Percentiles rank a stretch among this genome's conserved stretches.
These are phyloP conservation scores for Erpetoichthys calabaricus DNA, from an alignment of 2,797 vertebrate genomes.

Conservation along the genomic window DNA sequence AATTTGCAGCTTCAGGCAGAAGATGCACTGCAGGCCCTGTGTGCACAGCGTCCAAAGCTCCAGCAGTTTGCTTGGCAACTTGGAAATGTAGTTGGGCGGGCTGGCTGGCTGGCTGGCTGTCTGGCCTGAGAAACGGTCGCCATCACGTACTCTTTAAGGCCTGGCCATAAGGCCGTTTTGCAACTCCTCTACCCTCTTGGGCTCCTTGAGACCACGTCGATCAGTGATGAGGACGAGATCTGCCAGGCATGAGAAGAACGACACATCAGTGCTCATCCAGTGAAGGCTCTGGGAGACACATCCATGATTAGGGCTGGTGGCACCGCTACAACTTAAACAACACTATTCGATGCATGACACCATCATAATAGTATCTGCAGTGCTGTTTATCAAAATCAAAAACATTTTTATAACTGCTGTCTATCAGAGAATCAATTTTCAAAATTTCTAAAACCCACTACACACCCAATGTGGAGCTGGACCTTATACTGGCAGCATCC, in stretches of 20 bases:
- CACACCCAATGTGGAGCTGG: no score
- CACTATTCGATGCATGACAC: no score
- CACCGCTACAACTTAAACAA: no score
- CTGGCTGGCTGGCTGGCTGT: constrained; percentile 28
- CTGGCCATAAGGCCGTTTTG: constrained; percentile 74
- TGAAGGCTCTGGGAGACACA: constrained; percentile 70
- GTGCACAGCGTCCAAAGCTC: constrained; percentile 88
- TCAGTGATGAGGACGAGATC: constrained; percentile 87
- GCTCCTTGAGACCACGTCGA: constrained; percentile 83
- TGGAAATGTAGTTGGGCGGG: constrained; percentile 72
- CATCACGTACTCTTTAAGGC: constrained; percentile 75
- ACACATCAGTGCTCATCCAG: constrained; percentile 73
- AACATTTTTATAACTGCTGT: no score
- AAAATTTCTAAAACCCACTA: no score
- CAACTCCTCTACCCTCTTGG: constrained; percentile 80
- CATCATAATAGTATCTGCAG: no score
- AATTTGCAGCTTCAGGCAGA: constrained; percentile 93
- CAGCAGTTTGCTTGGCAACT: constrained; percentile 80
- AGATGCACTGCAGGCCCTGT: constrained; percentile 88
- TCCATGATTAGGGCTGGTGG: no score
- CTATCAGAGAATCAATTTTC: no score
- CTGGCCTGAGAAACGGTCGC: constrained; percentile 42
- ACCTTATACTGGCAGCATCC: no score
- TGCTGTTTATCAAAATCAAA: no score
- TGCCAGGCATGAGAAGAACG: constrained; percentile 78